These are phyloP conservation scores for Scalopus aquaticus DNA, from an alignment of 2,113 vertebrate species.

Conservation along the genomic window DNA sequence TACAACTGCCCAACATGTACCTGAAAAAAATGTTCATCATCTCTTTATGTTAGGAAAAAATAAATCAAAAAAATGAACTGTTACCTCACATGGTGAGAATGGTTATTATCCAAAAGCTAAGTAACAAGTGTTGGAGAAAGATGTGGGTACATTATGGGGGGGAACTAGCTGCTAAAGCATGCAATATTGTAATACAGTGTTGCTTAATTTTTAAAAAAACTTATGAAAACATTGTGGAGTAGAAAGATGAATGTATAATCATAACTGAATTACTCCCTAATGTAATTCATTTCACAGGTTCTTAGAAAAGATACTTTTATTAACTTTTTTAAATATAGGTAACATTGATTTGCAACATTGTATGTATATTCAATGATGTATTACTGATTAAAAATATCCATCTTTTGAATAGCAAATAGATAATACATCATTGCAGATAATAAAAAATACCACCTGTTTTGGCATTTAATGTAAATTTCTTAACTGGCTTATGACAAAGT, in stretches of 20 bases:
- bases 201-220: neutral
- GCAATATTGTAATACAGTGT: neutral
- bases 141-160: no score
- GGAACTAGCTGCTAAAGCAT: no score
- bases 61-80: no score
- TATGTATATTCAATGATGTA: neutral
- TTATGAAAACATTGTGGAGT: neutral
- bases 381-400: neutral
- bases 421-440: neutral
- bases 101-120: no score
- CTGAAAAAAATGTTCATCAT: no score
- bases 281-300: neutral
- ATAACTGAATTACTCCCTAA: neutral
- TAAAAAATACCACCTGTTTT: neutral
- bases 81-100: no score
- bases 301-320: neutral
- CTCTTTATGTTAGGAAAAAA: no score
- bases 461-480: neutral
- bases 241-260: neutral
- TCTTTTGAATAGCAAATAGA: neutral
- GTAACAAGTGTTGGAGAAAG: no score
- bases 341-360: no score
- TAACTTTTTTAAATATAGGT: no score
- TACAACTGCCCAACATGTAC: no score
- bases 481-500: neutral